phyloP scores from a whole-genome alignment of 1,140 invertebrate species.

The Tetragonula clypearis region DNA sequence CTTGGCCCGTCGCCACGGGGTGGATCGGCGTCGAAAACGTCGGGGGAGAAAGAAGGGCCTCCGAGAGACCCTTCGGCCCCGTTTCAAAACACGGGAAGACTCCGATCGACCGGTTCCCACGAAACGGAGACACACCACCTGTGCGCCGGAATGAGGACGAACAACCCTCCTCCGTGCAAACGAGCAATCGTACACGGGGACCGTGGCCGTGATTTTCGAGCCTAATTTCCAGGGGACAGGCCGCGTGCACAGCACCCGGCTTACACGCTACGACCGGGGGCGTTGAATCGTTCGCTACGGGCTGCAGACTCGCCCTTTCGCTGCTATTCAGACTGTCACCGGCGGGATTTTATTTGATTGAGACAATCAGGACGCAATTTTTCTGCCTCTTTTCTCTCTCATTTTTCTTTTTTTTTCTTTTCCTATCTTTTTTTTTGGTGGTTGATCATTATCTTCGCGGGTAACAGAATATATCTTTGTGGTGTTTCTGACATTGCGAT shows the following conservation, averaged over 20 bases:
- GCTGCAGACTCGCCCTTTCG: background rate
- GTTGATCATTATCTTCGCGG: too few species aligned
- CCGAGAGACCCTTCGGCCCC: constrained; percentile 25
- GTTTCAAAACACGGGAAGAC: constrained; percentile 76
- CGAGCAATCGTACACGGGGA: constrained; percentile 45
- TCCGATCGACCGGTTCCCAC: constrained; percentile 77
- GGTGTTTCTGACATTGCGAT: too few species aligned
- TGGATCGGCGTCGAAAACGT: constrained; percentile 20
- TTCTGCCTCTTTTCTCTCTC: too few species aligned
- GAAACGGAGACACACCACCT: constrained; percentile 76
- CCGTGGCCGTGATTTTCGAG: constrained; percentile 57
- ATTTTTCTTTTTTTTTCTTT: too few species aligned
- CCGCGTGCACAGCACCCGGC: constrained; percentile 6
- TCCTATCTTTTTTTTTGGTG: too few species aligned
- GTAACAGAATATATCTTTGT: too few species aligned
- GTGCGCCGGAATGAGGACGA: constrained; percentile 72
- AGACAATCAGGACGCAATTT: background rate
- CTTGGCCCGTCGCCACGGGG: constrained; percentile 40
- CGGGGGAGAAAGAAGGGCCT: background rate
- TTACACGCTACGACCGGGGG: constrained; percentile 41
- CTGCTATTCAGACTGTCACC: background rate
- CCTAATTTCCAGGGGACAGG: constrained; percentile 50
- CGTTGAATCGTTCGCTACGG: constrained; percentile 59
- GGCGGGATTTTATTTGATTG: background rate
- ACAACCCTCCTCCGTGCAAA: constrained; percentile 64